Evolutionary conservation across 1,140 invertebrate species (phyloP), one percentile per base, ranked within the genome.

Genomic region (Apis laboriosa): DNA sequence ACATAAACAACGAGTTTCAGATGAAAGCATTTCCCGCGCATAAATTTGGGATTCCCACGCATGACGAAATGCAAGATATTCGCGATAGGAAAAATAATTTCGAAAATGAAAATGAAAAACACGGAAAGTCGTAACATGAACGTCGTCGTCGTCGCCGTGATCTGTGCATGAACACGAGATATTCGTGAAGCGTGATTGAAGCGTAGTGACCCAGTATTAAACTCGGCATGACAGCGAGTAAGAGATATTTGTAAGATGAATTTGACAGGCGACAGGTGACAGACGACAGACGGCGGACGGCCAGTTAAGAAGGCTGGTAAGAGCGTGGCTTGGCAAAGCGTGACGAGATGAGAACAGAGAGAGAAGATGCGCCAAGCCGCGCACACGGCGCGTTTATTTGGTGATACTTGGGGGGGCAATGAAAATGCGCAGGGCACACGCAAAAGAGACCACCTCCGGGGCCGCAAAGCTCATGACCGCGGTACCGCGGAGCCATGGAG

Each of bases 401-500:
- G 85, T 60, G 87, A 81, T 78, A 88, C 80, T 83, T 88, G 90
- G 88, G 87, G 90, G 90, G 90, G 88, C 88, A 88, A 88, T 82
- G 90, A 90, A 91, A 92, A 91, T 90, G 91, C 90, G 91, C 90
- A 90, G 91, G 91, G 90, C 90, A 88, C 87, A 89, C 89, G 91
- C 84, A 90, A 92, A 91, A 91, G 90, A 89, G 88, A 86, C 75
- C 87, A 89, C 84, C 89, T 88, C 90, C 88, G 90, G 88, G 89
- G 88, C 88, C 89, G 89, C 84, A 84, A 90, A 90, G 90, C 90
- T 91, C 90, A 90, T 90, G 90, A 91, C 88, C 89, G 88, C 83
- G 87, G 87, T 86, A 85, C 73, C 86, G 88, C 88, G 90, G 71
- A 86, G 81, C 88, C 88, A 90, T 91, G 92, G 97, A 97, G 96